Conservation (phyloP, 1,140 invertebrate species). For the Ceratosolen solmsi region DNA sequence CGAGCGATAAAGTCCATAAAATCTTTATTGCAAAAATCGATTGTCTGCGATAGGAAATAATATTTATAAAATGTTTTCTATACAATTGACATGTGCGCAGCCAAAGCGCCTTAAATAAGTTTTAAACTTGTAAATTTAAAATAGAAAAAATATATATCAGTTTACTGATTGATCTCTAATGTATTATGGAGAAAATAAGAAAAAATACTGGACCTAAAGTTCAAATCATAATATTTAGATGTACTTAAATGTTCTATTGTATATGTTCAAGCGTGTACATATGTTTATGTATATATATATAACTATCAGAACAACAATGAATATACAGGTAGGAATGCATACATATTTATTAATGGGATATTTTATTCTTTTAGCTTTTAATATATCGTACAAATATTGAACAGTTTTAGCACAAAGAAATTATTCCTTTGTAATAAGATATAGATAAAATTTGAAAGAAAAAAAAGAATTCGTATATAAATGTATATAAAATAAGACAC, state of each 20-base stretch:
- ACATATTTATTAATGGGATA: too few species aligned
- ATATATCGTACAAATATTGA: conserved; percentile 48
- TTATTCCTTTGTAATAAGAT: not conserved
- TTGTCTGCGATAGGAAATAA: conserved; percentile 26
- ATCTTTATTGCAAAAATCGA: conserved; percentile 31
- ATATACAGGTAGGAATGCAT: too few species aligned
- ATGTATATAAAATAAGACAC: conserved; percentile 11
- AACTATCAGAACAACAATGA: not conserved
- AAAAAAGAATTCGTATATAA: not conserved
- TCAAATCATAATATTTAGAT: conserved; percentile 34
- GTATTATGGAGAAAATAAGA: conserved; percentile 2
- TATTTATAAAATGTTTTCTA: conserved; percentile 33
- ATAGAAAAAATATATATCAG: conserved; percentile 11
- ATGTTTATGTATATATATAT: not conserved
- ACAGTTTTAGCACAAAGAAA: conserved; percentile 57
- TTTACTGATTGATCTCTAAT: conserved; percentile 38
- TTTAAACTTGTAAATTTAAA: conserved; percentile 24
- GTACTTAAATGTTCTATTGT: conserved; percentile 11
- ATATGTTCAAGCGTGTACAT: too few species aligned
- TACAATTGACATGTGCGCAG: not conserved
- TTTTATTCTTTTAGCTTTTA: conserved; percentile 1
- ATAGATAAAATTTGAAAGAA: too few species aligned
- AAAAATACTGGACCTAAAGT: conserved; percentile 12
- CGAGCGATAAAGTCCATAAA: conserved; percentile 17
- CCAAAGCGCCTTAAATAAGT: conserved; percentile 31